Conservation (phyloP, 1,140 invertebrate species). For the Listronotus oregonensis region DNA sequence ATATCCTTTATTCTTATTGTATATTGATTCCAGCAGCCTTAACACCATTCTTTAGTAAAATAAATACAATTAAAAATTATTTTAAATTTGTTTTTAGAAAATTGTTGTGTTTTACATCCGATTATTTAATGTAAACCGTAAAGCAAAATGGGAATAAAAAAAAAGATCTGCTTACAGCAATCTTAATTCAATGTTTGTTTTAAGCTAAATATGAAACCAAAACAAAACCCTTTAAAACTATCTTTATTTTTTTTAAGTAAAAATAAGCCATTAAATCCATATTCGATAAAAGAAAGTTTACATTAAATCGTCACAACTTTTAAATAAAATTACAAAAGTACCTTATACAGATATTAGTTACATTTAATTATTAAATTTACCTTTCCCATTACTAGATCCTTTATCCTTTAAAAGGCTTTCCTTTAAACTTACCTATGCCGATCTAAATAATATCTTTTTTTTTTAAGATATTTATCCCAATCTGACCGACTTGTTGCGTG, state of each 20-base stretch:
- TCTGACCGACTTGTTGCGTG: conserved; percentile 14
- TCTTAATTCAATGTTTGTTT: no score
- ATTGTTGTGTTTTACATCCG: conserved; percentile 22
- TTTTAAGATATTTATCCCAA: background rate
- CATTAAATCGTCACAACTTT: background rate
- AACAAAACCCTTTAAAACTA: no score
- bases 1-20: no score
- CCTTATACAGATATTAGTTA: conserved; percentile 24
- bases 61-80: background rate
- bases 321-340: conserved; percentile 31
- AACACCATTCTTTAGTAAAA: no score
- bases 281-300: background rate
- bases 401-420: background rate
- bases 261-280: background rate
- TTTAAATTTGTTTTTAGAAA: conserved; percentile 30
- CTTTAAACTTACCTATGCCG: conserved; percentile 8
- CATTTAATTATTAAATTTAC: conserved; percentile 1
- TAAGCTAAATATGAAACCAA: no score
- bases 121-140: no score
- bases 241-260: no score
- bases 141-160: no score
- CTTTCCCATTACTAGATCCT: background rate
- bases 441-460: conserved; percentile 1
- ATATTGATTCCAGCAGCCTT: no score
- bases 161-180: no score